A percentile compares a stretch with the other conserved stretches of the same genome.
Conservation (phyloP, 2,113 vertebrate species). For the Zingel zingel region DNA sequence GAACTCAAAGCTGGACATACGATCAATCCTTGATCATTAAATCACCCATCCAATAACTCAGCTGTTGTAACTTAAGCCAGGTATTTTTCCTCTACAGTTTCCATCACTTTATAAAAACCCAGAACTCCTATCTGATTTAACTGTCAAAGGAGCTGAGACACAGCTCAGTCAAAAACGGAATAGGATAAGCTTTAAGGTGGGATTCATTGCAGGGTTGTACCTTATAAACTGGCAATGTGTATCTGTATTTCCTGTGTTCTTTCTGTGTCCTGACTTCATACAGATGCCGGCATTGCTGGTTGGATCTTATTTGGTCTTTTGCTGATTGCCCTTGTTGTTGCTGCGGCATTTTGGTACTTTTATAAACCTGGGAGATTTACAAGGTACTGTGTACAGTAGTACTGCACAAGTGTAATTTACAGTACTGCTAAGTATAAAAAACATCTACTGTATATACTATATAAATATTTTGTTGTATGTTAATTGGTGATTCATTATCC, state of each 20-base stretch:
- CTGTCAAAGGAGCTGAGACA: not conserved
- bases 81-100: not conserved
- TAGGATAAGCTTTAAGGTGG: not conserved
- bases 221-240: not conserved
- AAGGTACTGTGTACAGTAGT: constrained; percentile 5
- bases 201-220: not conserved
- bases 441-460: not conserved
- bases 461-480: not conserved
- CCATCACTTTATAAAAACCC: not conserved
- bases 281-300: not conserved
- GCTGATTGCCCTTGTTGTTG: not conserved
- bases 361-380: not conserved
- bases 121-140: not conserved
- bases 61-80: not conserved
- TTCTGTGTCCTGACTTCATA: constrained; percentile 3
- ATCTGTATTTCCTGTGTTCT: not conserved
- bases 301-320: constrained; percentile 17
- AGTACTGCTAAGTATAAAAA: not conserved
- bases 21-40: not conserved
- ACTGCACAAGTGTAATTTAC: not conserved
- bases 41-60: not conserved
- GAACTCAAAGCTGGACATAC: not conserved
- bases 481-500: not conserved
- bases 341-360: not conserved
- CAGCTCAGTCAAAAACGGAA: not conserved